Conservation (phyloP, 2,113 vertebrate species). For the Hemibagrus wyckioides region DNA sequence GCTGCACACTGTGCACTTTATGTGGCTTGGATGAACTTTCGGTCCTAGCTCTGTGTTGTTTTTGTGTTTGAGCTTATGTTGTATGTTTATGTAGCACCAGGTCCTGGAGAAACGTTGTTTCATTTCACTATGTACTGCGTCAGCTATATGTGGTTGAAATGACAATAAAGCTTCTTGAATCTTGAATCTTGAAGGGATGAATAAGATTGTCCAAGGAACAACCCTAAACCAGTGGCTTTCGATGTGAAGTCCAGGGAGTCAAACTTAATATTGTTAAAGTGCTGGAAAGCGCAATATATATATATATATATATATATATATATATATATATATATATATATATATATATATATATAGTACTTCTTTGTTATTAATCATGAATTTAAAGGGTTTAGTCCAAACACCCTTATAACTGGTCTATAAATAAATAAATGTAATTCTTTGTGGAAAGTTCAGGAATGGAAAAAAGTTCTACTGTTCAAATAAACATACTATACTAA, state of each 20-base stretch:
- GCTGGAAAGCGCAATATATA: not conserved
- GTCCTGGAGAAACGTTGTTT: no score
- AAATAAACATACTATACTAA: not conserved
- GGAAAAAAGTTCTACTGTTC: not conserved
- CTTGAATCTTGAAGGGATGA: not conserved
- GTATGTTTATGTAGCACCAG: no score
- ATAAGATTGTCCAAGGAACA: not conserved
- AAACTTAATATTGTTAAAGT: not conserved
- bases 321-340: no score
- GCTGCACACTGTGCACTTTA: no score
- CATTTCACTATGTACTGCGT: no score
- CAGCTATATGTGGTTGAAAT: no score
- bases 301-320: no score
- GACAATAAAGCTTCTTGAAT: no score
- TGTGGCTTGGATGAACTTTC: no score
- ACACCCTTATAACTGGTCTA: not conserved
- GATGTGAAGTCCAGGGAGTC: not conserved
- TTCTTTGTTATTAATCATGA: not conserved
- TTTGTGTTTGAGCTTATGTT: no score
- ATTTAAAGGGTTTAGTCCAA: not conserved
- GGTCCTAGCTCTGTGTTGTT: no score
- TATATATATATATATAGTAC: no score
- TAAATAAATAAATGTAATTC: not conserved
- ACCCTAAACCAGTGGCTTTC: not conserved
- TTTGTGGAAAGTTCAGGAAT: not conserved